phyloP scores from a whole-genome alignment of 1,140 invertebrate genomes.

The Periplaneta americana region DNA sequence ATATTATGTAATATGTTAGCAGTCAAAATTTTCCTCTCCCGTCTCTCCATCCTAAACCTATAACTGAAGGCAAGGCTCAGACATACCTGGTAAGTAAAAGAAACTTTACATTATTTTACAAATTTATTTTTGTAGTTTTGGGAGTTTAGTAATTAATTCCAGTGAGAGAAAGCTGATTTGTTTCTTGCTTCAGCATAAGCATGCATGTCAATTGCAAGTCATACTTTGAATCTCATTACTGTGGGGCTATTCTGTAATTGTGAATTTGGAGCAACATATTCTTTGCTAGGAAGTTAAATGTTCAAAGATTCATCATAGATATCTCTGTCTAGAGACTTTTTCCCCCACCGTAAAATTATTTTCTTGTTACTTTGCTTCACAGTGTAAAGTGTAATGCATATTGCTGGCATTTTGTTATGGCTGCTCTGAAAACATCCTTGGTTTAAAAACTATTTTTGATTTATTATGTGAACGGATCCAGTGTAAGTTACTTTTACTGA shows the following conservation, averaged over 20 bases:
- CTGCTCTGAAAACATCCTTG: not conserved
- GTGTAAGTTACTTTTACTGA: too few species aligned
- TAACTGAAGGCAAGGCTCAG: constrained; percentile 15
- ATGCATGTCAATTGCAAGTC: not conserved
- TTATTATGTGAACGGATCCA: too few species aligned
- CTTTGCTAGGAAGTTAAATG: not conserved
- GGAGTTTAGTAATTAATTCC: constrained; percentile 5
- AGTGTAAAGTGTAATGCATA: not conserved
- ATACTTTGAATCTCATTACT: not conserved
- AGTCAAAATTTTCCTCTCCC: not conserved
- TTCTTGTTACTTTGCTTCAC: not conserved
- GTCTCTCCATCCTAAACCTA: not conserved
- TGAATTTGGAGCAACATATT: not conserved
- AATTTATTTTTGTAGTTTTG: constrained; percentile 17
- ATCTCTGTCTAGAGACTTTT: not conserved
- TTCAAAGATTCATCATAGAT: too few species aligned
- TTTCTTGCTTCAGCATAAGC: not conserved
- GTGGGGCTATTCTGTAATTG: too few species aligned
- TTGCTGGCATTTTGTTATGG: not conserved
- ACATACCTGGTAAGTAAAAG: constrained; percentile 15
- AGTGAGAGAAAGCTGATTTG: not conserved
- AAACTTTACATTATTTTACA: not conserved
- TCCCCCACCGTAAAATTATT: not conserved
- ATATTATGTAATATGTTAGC: too few species aligned
- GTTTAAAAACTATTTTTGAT: not conserved